Base-by-base conservation (phyloP, 2,888 invertebrate species). In the Lasiommata megera region DNA sequence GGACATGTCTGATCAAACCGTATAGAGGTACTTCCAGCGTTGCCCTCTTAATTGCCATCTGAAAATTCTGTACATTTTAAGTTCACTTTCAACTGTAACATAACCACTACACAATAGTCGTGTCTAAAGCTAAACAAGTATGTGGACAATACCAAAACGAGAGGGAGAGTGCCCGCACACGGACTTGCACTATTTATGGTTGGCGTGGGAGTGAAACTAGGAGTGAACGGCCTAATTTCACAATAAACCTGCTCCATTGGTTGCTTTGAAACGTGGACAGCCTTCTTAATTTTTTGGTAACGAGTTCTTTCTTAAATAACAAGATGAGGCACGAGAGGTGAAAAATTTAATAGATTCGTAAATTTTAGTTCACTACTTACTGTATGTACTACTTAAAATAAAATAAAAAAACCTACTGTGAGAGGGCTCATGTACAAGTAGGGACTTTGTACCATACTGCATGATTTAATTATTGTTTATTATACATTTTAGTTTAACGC, bases 161-260 rank as follows among this genome's bases (percentile, higher is more conserved):
- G 56, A 61, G 61, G 44, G 65, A 63, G 61, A 65, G 61, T 65
- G 58, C 43, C 14, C 34, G 17, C 54, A 34, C 36, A 47, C 47
- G 48, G 56, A 41, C 36, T 44, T 58, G 41, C 55, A 12, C 48
- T 59, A 56, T 60, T 53, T 54, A 52, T 51, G 56, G 58, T 7
- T 9, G 29, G 41, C 60, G 65, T 65, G 65, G 65, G 65, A 65
- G 60, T 51, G 40, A 17, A 11, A 41, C 37, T 56, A 31, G 52
- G 47, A 44, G 48, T 18, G 50, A 29, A 11, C 55, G 48, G 52
- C 53, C 56, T 50, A 56, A 54, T 61, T 65, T 56, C 54, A 56
- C 54, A 53, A 62, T 47, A 36, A 62, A 62, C 64, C 51, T 50
- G 62, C 56, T 60, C 31, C 29, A 16, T 29, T n/a, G 50, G 11